These are phyloP conservation scores for Drosophila greeni DNA, from an alignment of 2,888 invertebrate genomes.

Conservation along the genomic window DNA sequence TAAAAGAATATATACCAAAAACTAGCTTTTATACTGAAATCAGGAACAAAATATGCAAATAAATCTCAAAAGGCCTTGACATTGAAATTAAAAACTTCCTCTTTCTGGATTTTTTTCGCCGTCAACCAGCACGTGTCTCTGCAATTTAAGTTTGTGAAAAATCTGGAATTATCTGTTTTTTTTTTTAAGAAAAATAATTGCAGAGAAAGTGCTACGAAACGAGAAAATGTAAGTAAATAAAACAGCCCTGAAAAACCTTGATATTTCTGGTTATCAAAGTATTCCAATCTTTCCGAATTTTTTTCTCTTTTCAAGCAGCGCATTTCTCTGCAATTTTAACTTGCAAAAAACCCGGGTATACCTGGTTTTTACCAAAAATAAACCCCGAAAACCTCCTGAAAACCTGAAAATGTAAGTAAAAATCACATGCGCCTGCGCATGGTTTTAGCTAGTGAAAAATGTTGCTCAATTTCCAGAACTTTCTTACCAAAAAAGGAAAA, in stretches of 20 bases:
- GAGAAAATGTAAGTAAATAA: too few relatives aligned
- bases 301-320: too few relatives aligned
- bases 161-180: background rate
- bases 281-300: too few relatives aligned
- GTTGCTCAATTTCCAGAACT: background rate
- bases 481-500: background rate
- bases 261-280: too few relatives aligned
- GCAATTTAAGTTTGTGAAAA: background rate
- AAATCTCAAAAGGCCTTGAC: background rate
- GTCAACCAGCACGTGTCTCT: too few relatives aligned
- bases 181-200: background rate
- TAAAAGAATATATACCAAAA: background rate
- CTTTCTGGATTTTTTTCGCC: background rate
- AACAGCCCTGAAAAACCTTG: too few relatives aligned
- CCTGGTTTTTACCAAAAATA: too few relatives aligned
- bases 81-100: too few relatives aligned
- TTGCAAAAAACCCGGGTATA: too few relatives aligned
- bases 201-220: background rate
- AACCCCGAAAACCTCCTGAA: too few relatives aligned
- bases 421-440: too few relatives aligned
- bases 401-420: background rate
- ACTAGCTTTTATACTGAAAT: background rate
- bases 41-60: background rate
- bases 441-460: background rate
- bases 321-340: too few relatives aligned